Evolutionary conservation across 2,797 vertebrate genomes (phyloP).

Genomic region (Sebastiscus tertius): DNA sequence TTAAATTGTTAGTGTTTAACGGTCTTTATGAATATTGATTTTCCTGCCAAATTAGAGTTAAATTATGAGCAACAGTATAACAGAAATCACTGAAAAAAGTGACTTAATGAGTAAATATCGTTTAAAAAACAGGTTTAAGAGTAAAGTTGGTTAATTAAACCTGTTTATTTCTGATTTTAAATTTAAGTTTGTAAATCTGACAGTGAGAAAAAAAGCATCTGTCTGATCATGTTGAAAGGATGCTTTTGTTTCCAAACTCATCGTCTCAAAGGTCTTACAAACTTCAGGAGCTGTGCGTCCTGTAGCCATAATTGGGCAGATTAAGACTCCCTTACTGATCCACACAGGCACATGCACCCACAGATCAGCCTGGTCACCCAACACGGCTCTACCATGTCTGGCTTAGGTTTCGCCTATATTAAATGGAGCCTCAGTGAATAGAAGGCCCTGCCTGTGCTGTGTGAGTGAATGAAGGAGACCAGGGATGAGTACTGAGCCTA

Average conservation of each 20-base stretch:
- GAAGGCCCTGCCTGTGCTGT: constrained; percentile 56
- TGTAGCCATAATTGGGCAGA: constrained; percentile 34
- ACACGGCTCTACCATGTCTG: constrained; percentile 74
- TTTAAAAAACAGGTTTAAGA: background rate
- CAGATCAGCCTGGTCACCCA: constrained; percentile 73
- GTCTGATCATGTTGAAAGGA: background rate
- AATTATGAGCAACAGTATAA: background rate
- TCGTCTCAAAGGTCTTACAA: background rate
- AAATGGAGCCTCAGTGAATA: constrained; percentile 81
- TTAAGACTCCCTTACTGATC: constrained; percentile 48
- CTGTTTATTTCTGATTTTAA: background rate
- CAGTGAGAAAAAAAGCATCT: background rate
- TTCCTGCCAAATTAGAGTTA: background rate
- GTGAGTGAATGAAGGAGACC: constrained; percentile 79
- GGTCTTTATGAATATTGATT: background rate
- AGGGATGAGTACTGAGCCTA: constrained; percentile 69
- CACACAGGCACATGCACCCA: constrained; percentile 34
- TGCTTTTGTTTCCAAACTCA: constrained; percentile 16
- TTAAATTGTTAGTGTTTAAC: background rate
- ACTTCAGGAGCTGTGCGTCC: constrained; percentile 12
- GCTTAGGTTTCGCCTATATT: constrained; percentile 84
- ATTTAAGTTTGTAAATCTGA: background rate
- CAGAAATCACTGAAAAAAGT: background rate
- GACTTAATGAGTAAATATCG: background rate
- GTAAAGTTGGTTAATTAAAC: background rate